phyloP scores from a whole-genome alignment of 2,113 vertebrate species.

The Atlantisia rogersi region DNA sequence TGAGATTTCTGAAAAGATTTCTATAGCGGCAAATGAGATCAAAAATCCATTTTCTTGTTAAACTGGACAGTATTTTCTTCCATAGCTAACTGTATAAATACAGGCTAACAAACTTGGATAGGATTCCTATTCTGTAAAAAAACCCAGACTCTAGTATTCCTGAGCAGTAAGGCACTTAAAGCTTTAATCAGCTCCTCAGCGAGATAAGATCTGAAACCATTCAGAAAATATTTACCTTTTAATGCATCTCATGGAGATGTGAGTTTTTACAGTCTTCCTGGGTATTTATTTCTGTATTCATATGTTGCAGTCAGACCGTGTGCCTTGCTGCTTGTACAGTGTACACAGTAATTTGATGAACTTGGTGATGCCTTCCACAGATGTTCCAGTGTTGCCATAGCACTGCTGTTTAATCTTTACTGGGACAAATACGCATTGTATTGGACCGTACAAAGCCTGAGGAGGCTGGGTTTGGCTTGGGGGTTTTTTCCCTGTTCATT shows the following conservation, averaged over 20 bases:
- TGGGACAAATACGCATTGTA: neutral
- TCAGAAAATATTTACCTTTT: neutral
- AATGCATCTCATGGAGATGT: neutral
- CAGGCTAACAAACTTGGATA: neutral
- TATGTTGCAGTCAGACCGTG: neutral
- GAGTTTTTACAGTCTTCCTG: neutral
- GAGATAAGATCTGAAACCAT: neutral
- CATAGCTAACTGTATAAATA: conserved; percentile 17
- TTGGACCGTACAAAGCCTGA: neutral
- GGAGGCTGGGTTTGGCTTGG: neutral
- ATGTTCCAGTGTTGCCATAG: neutral
- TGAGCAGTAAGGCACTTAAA: neutral
- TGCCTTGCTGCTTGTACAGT: neutral
- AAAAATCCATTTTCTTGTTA: conserved; percentile 60
- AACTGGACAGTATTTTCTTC: conserved; percentile 5
- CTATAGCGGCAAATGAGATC: conserved; percentile 42
- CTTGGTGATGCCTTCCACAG: neutral
- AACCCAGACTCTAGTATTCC: neutral
- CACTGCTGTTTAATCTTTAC: neutral
- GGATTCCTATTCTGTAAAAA: conserved; percentile 1
- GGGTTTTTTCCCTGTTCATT: neutral
- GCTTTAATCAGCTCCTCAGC: neutral
- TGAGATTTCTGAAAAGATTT: conserved; percentile 61
- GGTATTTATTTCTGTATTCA: neutral
- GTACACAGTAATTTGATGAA: neutral